phyloP scores from a whole-genome alignment of 64 coral and sea anemone species.

The Acropora tenuis region DNA sequence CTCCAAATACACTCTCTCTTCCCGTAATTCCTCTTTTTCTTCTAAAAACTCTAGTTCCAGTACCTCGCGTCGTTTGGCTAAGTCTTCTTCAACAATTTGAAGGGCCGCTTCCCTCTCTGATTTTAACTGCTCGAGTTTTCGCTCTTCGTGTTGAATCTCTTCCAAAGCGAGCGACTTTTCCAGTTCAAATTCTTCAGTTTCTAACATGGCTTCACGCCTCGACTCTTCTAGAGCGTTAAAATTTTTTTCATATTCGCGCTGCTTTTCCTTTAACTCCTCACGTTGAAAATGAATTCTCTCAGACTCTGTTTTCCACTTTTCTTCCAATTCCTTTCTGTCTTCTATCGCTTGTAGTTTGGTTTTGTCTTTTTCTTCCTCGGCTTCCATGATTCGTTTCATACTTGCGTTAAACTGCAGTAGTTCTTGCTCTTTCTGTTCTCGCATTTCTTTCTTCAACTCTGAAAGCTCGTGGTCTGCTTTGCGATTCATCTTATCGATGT shows the following conservation, averaged over 20 bases:
- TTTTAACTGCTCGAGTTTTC: conserved; percentile 52
- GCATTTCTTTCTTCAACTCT: conserved; percentile 80
- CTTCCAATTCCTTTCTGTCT: conserved; percentile 59
- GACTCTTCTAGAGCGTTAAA: conserved; percentile 78
- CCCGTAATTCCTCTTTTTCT: conserved; percentile 52
- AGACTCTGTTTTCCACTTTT: conserved; percentile 72
- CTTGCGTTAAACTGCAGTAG: conserved; percentile 64
- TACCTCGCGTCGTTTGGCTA: conserved; percentile 79
- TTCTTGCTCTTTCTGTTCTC: conserved; percentile 90
- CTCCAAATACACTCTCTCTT: conserved; percentile 61
- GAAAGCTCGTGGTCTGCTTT: conserved; percentile 74
- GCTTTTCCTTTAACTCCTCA: conserved; percentile 59
- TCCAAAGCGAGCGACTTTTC: conserved; percentile 66
- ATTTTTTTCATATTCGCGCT: conserved; percentile 69
- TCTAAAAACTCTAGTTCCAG: conserved; percentile 86
- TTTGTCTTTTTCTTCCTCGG: conserved; percentile 76
- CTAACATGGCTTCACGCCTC: conserved; percentile 69
- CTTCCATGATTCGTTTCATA: conserved; percentile 81
- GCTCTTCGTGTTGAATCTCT: conserved; percentile 65
- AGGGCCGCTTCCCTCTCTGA: conserved; percentile 76
- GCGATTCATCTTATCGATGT: conserved; percentile 76
- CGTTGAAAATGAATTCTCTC: conserved; percentile 61
- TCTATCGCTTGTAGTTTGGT: conserved; percentile 57
- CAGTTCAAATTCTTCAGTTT: conserved; percentile 79
- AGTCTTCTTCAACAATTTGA: conserved; percentile 61